A percentile compares a stretch with the other conserved stretches of the same genome.
Evolutionary conservation across 1,140 invertebrate genomes (phyloP).

Genomic region (Listronotus bonariensis): DNA sequence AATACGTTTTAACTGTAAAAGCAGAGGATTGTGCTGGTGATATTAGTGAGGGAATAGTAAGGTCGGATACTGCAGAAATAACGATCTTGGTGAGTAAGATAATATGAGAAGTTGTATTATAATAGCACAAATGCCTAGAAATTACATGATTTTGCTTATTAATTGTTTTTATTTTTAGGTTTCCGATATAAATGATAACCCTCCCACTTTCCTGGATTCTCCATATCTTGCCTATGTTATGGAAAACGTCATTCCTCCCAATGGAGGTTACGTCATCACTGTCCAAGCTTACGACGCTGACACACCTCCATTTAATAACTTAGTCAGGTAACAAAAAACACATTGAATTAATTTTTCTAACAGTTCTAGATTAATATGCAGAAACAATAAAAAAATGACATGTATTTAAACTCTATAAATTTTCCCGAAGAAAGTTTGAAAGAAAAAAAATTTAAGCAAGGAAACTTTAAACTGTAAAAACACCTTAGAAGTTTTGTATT

Average conservation of each 20-base stretch:
- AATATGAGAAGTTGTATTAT: background rate
- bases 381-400: no score
- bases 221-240: slow-evolving; percentile 91
- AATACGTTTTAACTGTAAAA: slow-evolving; percentile 80
- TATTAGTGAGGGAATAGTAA: slow-evolving; percentile 59
- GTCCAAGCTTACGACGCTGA: slow-evolving; percentile 88
- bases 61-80: slow-evolving; percentile 74
- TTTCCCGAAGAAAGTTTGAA: no score
- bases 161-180: slow-evolving; percentile 63
- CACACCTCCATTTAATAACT: slow-evolving; percentile 85
- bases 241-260: slow-evolving; percentile 84
- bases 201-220: slow-evolving; percentile 88
- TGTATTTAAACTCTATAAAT: no score
- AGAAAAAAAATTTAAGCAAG: background rate
- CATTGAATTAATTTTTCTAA: no score
- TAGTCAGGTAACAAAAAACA: slow-evolving; percentile 66
- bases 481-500: no score
- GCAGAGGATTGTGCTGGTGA: slow-evolving; percentile 86
- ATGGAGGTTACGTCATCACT: slow-evolving; percentile 75
- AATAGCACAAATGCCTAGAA: no score
- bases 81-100: slow-evolving; percentile 59
- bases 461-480: no score
- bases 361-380: no score
- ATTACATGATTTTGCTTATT: no score
- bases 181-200: slow-evolving; percentile 93